A percentile compares a stretch with the other conserved stretches of the same genome.
phyloP scores from a whole-genome alignment of 2,888 invertebrate species.

The Xylocampa areola region DNA sequence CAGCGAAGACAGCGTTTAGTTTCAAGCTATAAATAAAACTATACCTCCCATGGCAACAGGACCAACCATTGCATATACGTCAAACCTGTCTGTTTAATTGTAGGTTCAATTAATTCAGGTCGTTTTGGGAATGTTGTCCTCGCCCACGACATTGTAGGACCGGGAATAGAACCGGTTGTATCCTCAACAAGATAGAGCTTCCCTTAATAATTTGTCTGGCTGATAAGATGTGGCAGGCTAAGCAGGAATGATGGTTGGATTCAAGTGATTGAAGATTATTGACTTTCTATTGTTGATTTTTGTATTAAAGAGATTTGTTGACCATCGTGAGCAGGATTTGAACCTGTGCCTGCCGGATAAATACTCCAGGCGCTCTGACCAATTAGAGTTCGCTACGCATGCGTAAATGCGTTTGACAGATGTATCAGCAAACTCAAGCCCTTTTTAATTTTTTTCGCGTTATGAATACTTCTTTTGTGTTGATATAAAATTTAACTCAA shows the following conservation, averaged over 20 bases:
- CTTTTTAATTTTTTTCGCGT: no score
- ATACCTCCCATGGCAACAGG: slow-evolving; percentile 22
- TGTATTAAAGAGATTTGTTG: no score
- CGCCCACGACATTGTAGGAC: slow-evolving; percentile 69
- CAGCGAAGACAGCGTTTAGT: neutral
- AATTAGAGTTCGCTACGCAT: no score
- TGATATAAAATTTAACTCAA: no score
- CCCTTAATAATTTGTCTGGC: slow-evolving; percentile 50
- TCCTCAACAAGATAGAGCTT: slow-evolving; percentile 48
- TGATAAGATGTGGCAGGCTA: slow-evolving; percentile 43
- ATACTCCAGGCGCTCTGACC: no score
- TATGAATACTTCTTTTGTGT: no score
- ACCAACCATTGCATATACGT: slow-evolving; percentile 35
- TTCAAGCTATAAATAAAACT: slow-evolving; percentile 21
- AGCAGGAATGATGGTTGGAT: slow-evolving; percentile 24
- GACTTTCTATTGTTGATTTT: slow-evolving; percentile 3
- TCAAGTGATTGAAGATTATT: slow-evolving; percentile 12
- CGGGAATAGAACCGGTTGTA: slow-evolving; percentile 75
- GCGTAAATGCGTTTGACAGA: no score
- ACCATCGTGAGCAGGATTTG: no score
- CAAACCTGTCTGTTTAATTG: slow-evolving; percentile 58
- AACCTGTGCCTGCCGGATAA: no score
- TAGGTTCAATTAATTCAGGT: slow-evolving; percentile 60
- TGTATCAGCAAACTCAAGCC: no score
- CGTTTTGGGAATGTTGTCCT: slow-evolving; percentile 76